Base-by-base conservation (phyloP, 2,797 vertebrate species). In the Oreonectes daqikongensis region DNA sequence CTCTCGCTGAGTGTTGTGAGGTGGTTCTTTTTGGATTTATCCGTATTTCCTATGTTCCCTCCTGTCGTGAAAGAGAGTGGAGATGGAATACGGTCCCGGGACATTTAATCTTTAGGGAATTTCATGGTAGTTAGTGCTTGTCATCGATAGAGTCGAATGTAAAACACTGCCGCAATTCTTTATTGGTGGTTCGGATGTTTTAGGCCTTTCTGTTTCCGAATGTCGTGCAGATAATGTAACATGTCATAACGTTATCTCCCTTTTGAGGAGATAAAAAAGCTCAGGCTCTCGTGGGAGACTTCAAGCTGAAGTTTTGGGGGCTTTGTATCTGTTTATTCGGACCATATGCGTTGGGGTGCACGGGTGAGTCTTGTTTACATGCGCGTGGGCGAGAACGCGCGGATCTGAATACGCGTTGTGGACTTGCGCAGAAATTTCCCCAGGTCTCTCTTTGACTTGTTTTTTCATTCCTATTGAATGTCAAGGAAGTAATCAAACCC, bases 101-200 rank as follows among this genome's bases (percentile, higher is more conserved):
- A 93, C 89, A 91, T 92, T 92, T 92, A 90, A 92, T 93, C 92
- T 89, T 86, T 81, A 72, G 91, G 89, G 92, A 93, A 92, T 93
- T 92, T 93, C 89, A 92, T 82, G 88, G 85, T 87, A 90, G 91
- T 93, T 93, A 91, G 90, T 85, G 86, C 88, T 92, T 93, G 92
- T 93, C 92, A 91, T 93, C 92, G 90, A 88, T 89, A 22, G 77
- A 90, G 88, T 90, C 86, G 82, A 81, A 87, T 83, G 84, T 89
- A 90, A 91, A 93, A 91, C 87, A 87, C 87, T 82, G 85, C 80
- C 77, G 85, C 68, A 18, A 87, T 88, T 83, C 90, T 88, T 89
- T 87, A 88, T 87, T 86, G 86, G 82, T 69, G 59, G 42, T 53
- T 69, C 22, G 52, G 85, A 86, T 84, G 86, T 86, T 87, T 75